These are phyloP conservation scores for Sturmia bella DNA, from an alignment of 2,888 invertebrate genomes.

Conservation along the genomic window DNA sequence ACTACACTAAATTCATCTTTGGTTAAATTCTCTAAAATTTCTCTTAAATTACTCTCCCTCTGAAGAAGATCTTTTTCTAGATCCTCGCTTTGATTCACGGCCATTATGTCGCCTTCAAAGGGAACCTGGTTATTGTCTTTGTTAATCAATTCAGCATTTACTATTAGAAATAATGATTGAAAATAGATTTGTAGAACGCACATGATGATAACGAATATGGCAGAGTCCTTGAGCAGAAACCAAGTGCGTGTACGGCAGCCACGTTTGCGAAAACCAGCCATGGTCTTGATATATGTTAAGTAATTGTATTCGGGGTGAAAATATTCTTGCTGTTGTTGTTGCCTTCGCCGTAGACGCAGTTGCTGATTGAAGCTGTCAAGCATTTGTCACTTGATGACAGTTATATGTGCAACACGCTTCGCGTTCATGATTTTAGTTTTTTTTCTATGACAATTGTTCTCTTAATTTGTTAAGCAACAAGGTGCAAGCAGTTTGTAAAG, in stretches of 20 bases:
- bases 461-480: conserved; percentile 19
- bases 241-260: conserved; percentile 74
- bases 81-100: not conserved
- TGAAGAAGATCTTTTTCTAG: conserved; percentile 24
- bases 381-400: conserved; percentile 81
- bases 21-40: conserved; percentile 60
- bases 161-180: conserved; percentile 24
- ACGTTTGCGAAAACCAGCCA: conserved; percentile 75
- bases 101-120: not conserved
- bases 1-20: conserved; percentile 66
- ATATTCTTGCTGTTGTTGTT: conserved; percentile 35
- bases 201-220: conserved; percentile 74
- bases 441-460: conserved; percentile 46
- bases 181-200: conserved; percentile 65
- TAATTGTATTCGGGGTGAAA: conserved; percentile 27
- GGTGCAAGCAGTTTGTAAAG: not conserved
- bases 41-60: not conserved
- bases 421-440: conserved; percentile 76
- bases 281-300: conserved; percentile 69
- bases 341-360: conserved; percentile 54
- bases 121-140: conserved; percentile 22
- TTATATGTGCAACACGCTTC: conserved; percentile 79
- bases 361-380: conserved; percentile 79
- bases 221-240: conserved; percentile 75
- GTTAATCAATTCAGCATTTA: conserved; percentile 37